phyloP scores from a whole-genome alignment of 2,888 invertebrate genomes.

The Heteropelma amictum region DNA sequence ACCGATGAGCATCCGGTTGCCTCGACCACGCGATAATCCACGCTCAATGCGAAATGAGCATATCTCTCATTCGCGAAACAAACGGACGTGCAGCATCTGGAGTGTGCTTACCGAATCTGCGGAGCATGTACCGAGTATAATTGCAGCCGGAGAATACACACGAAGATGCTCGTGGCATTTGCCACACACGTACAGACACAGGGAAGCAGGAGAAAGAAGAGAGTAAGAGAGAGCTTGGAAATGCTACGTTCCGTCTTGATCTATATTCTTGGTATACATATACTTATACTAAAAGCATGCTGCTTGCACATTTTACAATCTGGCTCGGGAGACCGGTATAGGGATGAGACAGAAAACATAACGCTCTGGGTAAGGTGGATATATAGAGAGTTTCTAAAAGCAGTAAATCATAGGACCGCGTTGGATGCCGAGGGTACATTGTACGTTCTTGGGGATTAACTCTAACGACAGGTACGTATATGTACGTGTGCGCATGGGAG shows the following conservation, averaged over 20 bases:
- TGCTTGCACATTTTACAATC: slow-evolving; percentile 16
- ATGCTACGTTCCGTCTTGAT: not conserved
- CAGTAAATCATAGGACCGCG: slow-evolving; percentile 40
- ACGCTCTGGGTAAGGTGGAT: not conserved
- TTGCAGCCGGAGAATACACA: slow-evolving; percentile 30
- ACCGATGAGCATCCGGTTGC: not conserved
- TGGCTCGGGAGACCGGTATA: slow-evolving; percentile 24
- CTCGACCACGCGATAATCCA: slow-evolving; percentile 22
- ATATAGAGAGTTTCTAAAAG: slow-evolving; percentile 8
- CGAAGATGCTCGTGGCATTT: slow-evolving; percentile 28
- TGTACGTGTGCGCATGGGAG: slow-evolving; percentile 21
- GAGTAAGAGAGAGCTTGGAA: not conserved
- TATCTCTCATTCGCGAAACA: slow-evolving; percentile 45
- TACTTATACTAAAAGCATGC: slow-evolving; percentile 7
- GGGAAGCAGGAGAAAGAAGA: not conserved
- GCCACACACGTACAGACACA: too few species aligned
- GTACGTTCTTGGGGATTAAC: slow-evolving; percentile 45
- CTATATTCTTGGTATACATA: not conserved
- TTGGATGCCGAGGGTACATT: slow-evolving; percentile 7
- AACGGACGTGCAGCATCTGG: slow-evolving; percentile 11
- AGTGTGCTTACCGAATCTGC: not conserved
- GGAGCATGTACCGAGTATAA: slow-evolving; percentile 18
- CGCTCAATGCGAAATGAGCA: slow-evolving; percentile 39
- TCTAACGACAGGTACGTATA: slow-evolving; percentile 45
- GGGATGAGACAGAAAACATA: not conserved